Conservation (phyloP, 2,113 vertebrate species). For the Trogon surrucura region DNA sequence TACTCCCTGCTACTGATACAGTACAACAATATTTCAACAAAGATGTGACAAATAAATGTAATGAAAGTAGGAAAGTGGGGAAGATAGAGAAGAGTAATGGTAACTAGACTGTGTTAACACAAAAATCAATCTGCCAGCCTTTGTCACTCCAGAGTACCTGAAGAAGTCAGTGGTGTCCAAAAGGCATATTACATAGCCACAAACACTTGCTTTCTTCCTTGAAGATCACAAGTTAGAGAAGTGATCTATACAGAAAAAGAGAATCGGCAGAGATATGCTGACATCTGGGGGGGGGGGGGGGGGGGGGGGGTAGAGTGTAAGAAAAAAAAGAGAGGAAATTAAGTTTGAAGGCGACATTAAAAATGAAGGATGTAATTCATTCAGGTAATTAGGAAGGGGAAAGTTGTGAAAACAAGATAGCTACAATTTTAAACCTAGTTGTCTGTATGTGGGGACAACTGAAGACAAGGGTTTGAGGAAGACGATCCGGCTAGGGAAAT, state of each 20-base stretch:
- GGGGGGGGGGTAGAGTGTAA: too few species aligned
- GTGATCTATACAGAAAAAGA: neutral
- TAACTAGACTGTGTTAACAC: neutral
- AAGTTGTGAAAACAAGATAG: neutral
- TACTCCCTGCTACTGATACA: neutral
- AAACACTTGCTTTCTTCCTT: neutral
- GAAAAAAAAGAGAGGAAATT: neutral
- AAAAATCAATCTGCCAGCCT: neutral
- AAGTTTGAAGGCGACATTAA: neutral
- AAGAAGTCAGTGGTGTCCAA: neutral
- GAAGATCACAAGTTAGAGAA: neutral
- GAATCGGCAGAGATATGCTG: neutral
- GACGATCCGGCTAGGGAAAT: neutral
- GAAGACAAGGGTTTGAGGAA: neutral
- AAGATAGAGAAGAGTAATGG: neutral
- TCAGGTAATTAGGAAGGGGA: neutral
- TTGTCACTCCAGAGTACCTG: neutral
- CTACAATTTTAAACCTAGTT: neutral
- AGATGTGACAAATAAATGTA: neutral
- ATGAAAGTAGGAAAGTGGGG: neutral
- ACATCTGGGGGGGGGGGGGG: neutral
- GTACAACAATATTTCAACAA: neutral
- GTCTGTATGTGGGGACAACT: neutral
- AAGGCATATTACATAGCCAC: neutral
- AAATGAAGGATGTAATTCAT: neutral